Evolutionary conservation across 2,888 invertebrate species (phyloP).

Genomic region (Augochlorella aurata): DNA sequence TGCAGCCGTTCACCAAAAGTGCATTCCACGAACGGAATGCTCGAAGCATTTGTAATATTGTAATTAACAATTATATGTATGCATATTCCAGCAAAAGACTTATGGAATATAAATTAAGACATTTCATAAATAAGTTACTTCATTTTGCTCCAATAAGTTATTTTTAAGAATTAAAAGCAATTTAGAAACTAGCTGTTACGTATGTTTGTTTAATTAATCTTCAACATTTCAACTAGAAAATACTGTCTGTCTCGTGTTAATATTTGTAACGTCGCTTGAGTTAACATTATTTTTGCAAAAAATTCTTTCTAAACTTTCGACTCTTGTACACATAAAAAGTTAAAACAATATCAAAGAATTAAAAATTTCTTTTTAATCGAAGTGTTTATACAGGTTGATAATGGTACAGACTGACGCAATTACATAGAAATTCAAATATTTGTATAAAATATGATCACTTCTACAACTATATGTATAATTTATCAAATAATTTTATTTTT

Average conservation of each 20-base stretch:
- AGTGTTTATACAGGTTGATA: too few relatives aligned
- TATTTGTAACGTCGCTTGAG: neutral
- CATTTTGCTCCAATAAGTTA: neutral
- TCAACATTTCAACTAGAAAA: neutral
- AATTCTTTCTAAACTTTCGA: neutral
- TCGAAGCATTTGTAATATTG: neutral
- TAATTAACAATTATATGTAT: neutral
- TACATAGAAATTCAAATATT: neutral
- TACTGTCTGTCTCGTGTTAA: neutral
- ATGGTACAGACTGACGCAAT: neutral
- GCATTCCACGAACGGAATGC: neutral
- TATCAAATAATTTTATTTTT: neutral
- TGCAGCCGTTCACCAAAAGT: neutral
- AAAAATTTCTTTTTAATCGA: neutral
- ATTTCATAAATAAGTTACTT: neutral
- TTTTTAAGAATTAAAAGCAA: neutral
- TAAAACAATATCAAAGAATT: neutral
- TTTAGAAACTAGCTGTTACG: too few relatives aligned
- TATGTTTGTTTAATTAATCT: neutral
- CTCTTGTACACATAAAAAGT: neutral
- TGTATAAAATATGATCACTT: neutral
- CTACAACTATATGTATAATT: neutral
- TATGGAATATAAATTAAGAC: neutral
- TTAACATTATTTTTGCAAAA: neutral
- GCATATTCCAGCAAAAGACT: neutral